Conservation (phyloP, 2,888 invertebrate species). For the Sesia bembeciformis region DNA sequence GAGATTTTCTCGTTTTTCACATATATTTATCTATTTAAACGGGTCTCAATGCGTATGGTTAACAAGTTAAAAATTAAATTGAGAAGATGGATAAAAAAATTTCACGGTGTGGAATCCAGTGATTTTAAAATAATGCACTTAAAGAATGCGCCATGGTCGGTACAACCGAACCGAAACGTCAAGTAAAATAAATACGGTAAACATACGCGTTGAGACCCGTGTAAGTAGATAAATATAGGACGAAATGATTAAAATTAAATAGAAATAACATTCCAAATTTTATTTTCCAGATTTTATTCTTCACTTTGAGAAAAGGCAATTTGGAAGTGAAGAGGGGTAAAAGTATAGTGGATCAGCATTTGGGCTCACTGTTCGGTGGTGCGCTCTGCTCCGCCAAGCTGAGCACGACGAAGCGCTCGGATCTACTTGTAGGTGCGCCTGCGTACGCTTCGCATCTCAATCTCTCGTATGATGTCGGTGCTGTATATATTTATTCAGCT, state of each 20-base stretch:
- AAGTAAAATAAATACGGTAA: no score
- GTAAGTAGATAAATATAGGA: no score
- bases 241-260: background rate
- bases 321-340: background rate
- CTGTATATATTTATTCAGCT: conserved; percentile 65
- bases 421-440: conserved; percentile 78
- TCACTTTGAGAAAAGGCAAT: conserved; percentile 1
- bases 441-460: conserved; percentile 20
- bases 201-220: no score
- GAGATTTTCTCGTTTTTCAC: no score
- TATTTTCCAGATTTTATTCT: conserved; percentile 17
- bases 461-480: conserved; percentile 58
- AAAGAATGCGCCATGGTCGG: no score
- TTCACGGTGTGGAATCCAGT: no score
- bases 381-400: conserved; percentile 59
- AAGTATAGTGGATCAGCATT: conserved; percentile 4
- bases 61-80: no score
- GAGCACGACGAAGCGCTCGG: conserved; percentile 50
- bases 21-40: no score
- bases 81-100: no score
- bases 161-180: no score
- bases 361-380: conserved; percentile 77
- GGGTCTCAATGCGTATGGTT: no score
- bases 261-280: background rate
- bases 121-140: no score